Percentiles rank a stretch among this genome's conserved stretches.
Evolutionary conservation across 2,888 invertebrate genomes (phyloP).

Genomic region (Ochropleura plecta): DNA sequence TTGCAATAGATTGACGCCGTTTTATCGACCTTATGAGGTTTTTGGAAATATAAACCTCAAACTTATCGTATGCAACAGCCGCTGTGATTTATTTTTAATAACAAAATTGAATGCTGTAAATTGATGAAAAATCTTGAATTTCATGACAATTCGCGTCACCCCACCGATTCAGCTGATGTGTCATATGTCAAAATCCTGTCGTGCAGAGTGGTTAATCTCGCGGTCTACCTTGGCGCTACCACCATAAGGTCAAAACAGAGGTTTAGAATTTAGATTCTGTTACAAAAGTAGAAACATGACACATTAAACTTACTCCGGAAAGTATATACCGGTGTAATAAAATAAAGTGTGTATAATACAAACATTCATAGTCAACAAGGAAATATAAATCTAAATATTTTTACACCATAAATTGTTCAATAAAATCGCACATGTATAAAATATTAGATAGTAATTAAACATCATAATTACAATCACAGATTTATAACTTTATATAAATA

Average conservation of each 20-base stretch:
- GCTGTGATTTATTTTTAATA: no score
- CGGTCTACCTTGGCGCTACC: no score
- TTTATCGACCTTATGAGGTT: no score
- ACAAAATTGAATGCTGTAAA: no score
- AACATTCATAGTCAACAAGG: slow-evolving; percentile 43
- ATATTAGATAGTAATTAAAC: slow-evolving; percentile 29
- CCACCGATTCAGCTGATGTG: no score
- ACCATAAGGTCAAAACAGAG: background rate
- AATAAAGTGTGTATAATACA: slow-evolving; percentile 17
- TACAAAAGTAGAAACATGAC: background rate
- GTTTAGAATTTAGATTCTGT: background rate
- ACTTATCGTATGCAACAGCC: no score
- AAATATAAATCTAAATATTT: slow-evolving; percentile 41
- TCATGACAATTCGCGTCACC: no score
- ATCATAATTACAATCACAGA: slow-evolving; percentile 41
- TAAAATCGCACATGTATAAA: slow-evolving; percentile 28
- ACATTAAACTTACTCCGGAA: background rate
- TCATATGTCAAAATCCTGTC: no score
- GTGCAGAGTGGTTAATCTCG: no score
- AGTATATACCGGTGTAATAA: slow-evolving; percentile 1
- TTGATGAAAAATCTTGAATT: no score
- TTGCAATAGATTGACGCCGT: no score
- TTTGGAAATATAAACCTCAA: no score
- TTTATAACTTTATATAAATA: slow-evolving; percentile 15
- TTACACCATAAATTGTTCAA: slow-evolving; percentile 12